These are phyloP conservation scores for Synchiropus splendidus DNA, from an alignment of 2,113 vertebrate genomes.

Conservation along the genomic window DNA sequence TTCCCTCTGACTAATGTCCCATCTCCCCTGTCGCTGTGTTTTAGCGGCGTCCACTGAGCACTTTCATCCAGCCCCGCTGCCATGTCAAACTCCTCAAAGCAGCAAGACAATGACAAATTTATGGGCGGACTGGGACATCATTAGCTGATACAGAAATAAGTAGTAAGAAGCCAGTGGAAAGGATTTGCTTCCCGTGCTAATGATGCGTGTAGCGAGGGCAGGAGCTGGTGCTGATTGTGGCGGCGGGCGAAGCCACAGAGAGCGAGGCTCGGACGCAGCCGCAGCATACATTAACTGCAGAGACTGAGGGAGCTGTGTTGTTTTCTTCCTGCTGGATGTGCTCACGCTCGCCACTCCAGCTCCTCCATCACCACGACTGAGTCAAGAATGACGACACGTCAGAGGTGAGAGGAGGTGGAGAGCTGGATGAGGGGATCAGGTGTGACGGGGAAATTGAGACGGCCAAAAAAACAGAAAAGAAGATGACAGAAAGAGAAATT, in stretches of 20 bases:
- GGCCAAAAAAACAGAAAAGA: too few species aligned
- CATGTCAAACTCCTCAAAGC: constrained; percentile 49
- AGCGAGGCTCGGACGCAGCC: background rate
- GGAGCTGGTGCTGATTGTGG: constrained; percentile 33
- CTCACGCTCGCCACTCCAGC: background rate
- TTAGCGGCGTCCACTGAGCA: constrained; percentile 30
- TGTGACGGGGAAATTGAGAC: too few species aligned
- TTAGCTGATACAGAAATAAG: constrained; percentile 41
- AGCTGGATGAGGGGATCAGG: background rate
- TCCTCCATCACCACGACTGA: constrained; percentile 9
- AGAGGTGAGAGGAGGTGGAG: constrained; percentile 23
- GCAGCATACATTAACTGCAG: constrained; percentile 12
- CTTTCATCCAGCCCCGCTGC: constrained; percentile 43
- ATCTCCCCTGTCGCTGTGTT: too few species aligned
- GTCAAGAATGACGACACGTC: constrained; percentile 11
- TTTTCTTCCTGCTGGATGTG: too few species aligned
- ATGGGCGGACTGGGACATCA: constrained; percentile 54
- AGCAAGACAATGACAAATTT: constrained; percentile 48
- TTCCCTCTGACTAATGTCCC: too few species aligned
- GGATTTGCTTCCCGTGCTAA: constrained; percentile 39
- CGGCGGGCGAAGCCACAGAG: constrained; percentile 26
- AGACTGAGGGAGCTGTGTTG: too few species aligned
- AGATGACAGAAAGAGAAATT: too few species aligned
- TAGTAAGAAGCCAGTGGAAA: constrained; percentile 26
- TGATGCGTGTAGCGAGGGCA: too few species aligned